These are phyloP conservation scores for Sciurus vulgaris DNA, from an alignment of 2,797 vertebrate genomes.

Conservation along the genomic window DNA sequence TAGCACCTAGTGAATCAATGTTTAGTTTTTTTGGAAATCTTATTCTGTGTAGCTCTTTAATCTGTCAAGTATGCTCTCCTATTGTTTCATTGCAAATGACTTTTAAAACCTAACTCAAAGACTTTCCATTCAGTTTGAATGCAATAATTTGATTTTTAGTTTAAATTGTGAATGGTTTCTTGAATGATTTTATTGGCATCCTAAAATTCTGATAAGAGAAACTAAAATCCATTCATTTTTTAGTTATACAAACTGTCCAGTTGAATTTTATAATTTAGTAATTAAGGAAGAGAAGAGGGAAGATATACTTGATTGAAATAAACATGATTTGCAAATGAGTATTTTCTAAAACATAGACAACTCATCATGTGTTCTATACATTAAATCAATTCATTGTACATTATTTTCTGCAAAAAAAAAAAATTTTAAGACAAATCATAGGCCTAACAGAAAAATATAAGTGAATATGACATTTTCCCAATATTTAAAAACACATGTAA, in stretches of 20 bases:
- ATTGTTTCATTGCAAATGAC: constrained; percentile 15
- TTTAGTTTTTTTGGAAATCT: neutral
- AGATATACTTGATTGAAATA: constrained; percentile 7
- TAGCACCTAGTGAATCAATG: neutral
- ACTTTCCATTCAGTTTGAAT: neutral
- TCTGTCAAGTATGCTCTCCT: neutral
- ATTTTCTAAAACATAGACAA: constrained; percentile 37
- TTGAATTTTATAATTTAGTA: constrained; percentile 27
- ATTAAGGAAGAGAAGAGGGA: neutral
- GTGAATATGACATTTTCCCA: constrained; percentile 18
- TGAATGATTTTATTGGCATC: constrained; percentile 33
- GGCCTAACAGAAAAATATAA: neutral
- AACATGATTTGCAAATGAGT: neutral
- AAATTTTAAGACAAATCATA: constrained; percentile 1
- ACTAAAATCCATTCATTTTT: constrained; percentile 11
- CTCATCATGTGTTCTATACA: neutral
- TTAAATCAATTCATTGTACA: neutral
- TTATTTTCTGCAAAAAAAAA: constrained; percentile 4
- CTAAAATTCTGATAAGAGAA: constrained; percentile 41
- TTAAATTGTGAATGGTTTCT: constrained; percentile 30
- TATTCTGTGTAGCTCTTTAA: neutral
- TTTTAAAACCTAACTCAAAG: constrained; percentile 42
- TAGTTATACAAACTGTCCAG: neutral
- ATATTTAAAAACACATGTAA: constrained; percentile 31
- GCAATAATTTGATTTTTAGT: neutral